Base-by-base conservation (phyloP, 1,140 invertebrate genomes). In the Radopholus similis region DNA sequence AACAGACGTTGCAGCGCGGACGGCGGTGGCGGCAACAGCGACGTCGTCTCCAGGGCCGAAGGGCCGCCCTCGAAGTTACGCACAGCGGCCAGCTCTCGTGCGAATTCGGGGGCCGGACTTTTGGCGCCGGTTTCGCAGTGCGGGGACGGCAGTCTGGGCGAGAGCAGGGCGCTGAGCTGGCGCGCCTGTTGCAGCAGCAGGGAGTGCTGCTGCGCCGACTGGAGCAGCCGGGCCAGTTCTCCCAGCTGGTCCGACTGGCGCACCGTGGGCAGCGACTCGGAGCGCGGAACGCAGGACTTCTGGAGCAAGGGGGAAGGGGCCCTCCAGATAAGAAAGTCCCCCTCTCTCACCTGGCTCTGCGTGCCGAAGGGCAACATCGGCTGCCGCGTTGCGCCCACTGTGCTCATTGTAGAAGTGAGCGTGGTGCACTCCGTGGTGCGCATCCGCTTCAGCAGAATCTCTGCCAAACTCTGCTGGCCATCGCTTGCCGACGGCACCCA, bases 141-240 rank as follows among this genome's bases (percentile, higher is more conserved):
- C 26, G 13, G 49, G 8, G 69, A 44, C 15, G 38, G 71, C 65
- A 57, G 6, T 3, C 63, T 57, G 13, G 72, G 72, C 38, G 42
- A 64, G 13, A 64, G 18, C 21, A 70, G n/a, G 5, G 71, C 37
- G n/a, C 44, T 73, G 0, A 70, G 35, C 32, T 75, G 68, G 21
- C 72, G 71, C 18, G 42, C 71, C 9, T 73, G 69, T n/a, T 73
- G 58, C 23, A 71, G 37, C n/a, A 69, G n/a, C 44, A 72, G 68
- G 11, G 60, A 23, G 21, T 73, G 30, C 53, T 66, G 26, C 70
- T 71, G 72, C 40, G n/a, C 23, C 4, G 54, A 15, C 21, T 42
- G 13, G 21, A 42, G n/a, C 30, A 56, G 21, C n/a, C 30, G 30
- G 35, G n/a, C 13, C 18, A 56, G 32, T 57, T 57, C 6, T 47